These are phyloP conservation scores for Troides oblongomaculatus DNA, from an alignment of 2,888 invertebrate genomes.

Conservation along the genomic window DNA sequence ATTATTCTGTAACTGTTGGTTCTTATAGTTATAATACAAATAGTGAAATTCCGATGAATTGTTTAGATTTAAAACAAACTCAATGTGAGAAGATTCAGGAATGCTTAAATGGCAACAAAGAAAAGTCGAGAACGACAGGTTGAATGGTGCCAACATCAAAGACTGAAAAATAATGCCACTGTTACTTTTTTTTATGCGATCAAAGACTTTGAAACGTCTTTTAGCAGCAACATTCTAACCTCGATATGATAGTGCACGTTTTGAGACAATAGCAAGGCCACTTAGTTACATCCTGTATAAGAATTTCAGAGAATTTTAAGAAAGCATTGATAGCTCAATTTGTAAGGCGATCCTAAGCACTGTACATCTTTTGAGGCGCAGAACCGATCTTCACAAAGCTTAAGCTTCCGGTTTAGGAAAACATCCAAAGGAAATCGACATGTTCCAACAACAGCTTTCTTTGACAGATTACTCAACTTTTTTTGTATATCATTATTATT, in stretches of 20 bases:
- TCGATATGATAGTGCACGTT: slow-evolving; percentile 1
- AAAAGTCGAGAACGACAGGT: slow-evolving; percentile 1
- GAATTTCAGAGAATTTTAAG: background rate
- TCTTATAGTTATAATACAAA: background rate
- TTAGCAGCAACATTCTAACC: background rate
- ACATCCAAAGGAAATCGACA: no score
- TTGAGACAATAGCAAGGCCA: background rate
- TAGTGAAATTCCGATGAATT: background rate
- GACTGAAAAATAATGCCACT: slow-evolving; percentile 1
- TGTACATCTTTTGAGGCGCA: background rate
- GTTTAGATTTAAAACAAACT: background rate
- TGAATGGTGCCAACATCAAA: slow-evolving; percentile 1
- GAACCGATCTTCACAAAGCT: no score
- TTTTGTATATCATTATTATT: no score
- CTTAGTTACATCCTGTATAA: background rate
- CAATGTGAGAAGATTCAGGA: background rate
- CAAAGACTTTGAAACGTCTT: slow-evolving; percentile 3
- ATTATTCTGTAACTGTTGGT: background rate
- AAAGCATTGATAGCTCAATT: no score
- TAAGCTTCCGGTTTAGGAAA: no score
- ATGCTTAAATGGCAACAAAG: slow-evolving; percentile 1
- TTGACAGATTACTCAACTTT: no score
- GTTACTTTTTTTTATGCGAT: slow-evolving; percentile 2
- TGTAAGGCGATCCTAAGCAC: background rate
- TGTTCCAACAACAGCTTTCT: no score